Evolutionary conservation across 2,888 invertebrate genomes (phyloP).

Genomic region (Harmothoe impar): DNA sequence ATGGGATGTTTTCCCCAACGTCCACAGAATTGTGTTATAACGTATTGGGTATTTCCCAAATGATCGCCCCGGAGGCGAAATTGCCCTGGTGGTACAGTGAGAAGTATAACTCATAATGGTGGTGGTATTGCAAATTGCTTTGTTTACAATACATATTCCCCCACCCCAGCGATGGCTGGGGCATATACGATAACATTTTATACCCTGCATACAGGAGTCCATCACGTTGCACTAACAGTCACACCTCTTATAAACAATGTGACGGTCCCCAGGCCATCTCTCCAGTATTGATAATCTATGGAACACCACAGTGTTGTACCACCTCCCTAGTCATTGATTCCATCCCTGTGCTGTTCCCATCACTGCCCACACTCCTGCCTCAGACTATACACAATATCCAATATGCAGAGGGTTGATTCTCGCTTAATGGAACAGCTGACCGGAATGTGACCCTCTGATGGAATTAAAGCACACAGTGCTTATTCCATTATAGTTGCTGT

Average conservation of each 20-base stretch:
- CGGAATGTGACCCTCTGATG: neutral
- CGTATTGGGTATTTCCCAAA: neutral
- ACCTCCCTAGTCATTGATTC: neutral
- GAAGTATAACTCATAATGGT: neutral
- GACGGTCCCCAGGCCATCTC: neutral
- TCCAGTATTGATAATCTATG: neutral
- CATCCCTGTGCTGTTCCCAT: neutral
- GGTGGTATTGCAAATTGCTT: constrained; percentile 2
- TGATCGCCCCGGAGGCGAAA: neutral
- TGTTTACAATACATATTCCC: neutral
- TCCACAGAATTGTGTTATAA: neutral
- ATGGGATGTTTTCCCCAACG: neutral
- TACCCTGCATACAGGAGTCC: neutral
- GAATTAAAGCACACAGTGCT: neutral
- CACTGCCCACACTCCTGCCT: neutral
- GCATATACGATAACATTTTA: constrained; percentile 16
- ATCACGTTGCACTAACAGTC: constrained; percentile 10
- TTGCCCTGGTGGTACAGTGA: neutral
- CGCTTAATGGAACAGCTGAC: neutral
- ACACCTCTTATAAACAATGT: neutral
- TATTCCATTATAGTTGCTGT: neutral
- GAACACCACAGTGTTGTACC: neutral
- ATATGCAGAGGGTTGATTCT: neutral
- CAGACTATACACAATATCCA: neutral
- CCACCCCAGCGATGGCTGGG: neutral